A percentile compares a stretch with the other conserved stretches of the same genome.
phyloP scores from a whole-genome alignment of 2,797 vertebrate species.

The Sebastes glaucus region DNA sequence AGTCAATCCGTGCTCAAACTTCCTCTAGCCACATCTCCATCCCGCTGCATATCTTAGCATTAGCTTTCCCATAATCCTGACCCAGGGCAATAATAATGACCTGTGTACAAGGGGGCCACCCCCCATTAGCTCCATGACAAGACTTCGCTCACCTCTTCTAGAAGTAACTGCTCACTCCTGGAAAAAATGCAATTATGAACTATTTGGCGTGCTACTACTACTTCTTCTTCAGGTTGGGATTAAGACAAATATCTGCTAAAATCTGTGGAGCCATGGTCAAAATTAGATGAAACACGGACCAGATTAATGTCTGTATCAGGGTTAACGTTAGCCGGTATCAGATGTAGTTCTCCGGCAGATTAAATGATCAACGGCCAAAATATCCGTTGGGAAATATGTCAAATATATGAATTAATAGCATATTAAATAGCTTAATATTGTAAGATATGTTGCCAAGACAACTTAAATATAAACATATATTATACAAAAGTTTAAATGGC shows the following conservation, averaged over 20 bases:
- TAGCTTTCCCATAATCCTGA: slow-evolving; percentile 80
- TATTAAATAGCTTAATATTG: too few species aligned
- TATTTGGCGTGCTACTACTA: slow-evolving; percentile 3
- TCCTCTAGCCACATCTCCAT: slow-evolving; percentile 76
- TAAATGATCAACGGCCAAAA: too few species aligned
- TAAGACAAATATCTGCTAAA: background rate
- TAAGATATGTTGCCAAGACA: too few species aligned
- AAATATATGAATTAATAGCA: too few species aligned
- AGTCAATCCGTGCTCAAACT: slow-evolving; percentile 74
- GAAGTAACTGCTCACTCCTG: background rate
- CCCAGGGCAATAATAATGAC: slow-evolving; percentile 81
- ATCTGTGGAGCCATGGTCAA: background rate
- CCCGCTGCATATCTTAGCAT: slow-evolving; percentile 79
- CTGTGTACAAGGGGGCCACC: slow-evolving; percentile 40
- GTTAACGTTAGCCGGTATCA: too few species aligned
- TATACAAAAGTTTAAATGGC: too few species aligned
- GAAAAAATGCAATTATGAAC: slow-evolving; percentile 15
- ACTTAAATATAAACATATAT: too few species aligned
- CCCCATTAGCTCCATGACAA: slow-evolving; percentile 25
- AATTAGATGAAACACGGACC: background rate
- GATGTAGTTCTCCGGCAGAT: too few species aligned
- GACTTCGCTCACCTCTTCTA: slow-evolving; percentile 19
- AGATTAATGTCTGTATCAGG: background rate
- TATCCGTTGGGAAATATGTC: too few species aligned
- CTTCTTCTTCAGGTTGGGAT: background rate